Evolutionary conservation across 2,113 vertebrate genomes (phyloP).

Genomic region (Calonectris borealis): DNA sequence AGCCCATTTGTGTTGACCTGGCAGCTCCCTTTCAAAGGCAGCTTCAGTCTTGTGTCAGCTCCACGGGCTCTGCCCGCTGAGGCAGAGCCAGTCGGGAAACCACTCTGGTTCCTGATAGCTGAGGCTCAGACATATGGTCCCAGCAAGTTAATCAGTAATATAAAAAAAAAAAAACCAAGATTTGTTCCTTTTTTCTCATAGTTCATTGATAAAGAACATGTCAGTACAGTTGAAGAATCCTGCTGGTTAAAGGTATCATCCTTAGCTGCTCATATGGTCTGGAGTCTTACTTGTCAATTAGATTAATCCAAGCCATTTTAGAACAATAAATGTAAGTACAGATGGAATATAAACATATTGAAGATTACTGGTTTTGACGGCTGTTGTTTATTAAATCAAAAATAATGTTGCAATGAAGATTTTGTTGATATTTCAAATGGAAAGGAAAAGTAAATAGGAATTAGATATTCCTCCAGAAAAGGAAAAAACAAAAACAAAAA

Average conservation of each 20-base stretch:
- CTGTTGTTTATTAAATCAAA: conserved; percentile 51
- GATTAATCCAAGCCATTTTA: conserved; percentile 51
- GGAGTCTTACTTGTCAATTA: conserved; percentile 48
- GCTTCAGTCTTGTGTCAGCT: neutral
- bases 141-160: conserved; percentile 1
- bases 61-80: neutral
- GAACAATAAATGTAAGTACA: conserved; percentile 64
- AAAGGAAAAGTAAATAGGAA: conserved; percentile 14
- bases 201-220: conserved; percentile 20
- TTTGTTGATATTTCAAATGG: conserved; percentile 31
- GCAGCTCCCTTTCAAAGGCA: neutral
- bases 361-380: neutral
- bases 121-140: conserved; percentile 30
- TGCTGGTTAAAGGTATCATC: conserved; percentile 57
- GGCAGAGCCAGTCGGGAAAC: neutral
- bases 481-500: neutral
- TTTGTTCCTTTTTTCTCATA: neutral
- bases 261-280: conserved; percentile 52
- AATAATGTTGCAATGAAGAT: neutral
- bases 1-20: conserved; percentile 28
- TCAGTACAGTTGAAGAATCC: neutral
- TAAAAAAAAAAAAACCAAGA: neutral
- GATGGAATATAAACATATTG: conserved; percentile 59
- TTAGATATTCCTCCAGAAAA: neutral
- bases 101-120: neutral